Evolutionary conservation across 2,797 vertebrate genomes (phyloP), one percentile per base, ranked within the genome.

Genomic region (Pyrocephalus nanus): DNA sequence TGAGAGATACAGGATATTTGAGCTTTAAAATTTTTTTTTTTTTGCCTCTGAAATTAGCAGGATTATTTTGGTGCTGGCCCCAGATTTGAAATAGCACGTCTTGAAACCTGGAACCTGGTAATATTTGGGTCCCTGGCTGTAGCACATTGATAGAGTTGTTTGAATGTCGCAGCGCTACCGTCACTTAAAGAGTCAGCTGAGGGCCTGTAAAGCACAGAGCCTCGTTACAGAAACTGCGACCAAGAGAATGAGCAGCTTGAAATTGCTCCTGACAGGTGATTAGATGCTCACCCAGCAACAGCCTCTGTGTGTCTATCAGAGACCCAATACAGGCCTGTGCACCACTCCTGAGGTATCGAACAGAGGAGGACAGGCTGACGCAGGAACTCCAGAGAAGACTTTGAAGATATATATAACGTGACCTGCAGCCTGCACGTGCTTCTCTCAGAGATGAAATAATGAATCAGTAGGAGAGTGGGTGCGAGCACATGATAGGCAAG

Each of bases 51-150:
- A 95, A 96, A 87, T 91, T 76, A 96, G 93, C 64, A 79, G 26
- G 64, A 71, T 81, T 94, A 92, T 94, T 96, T 94, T 94, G 18
- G 80, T 90, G 61, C 64, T 73, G 91, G 71, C 48, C 86, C 29
- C 13, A 20, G 40, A 54, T 81, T 90, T 90, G 86, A 95, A 94
- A 96, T 54, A 93, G 91, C 60, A 48, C 0, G 3, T 64, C 74
- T 79, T 82, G 74, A 92, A 92, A 82, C 38, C 45, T 73, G 50
- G 73, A 40, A 62, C 58, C 36, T 51, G 76, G 36, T 27, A 86
- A 76, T 61, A 43, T 88, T 73, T 71, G 67, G 18, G 74, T 67
- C 22, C 45, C 67, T 32, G 62, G 12, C 54, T 83, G 19, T 19
- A 54, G 60, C 5, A 34, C 57, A 50, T 40, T 86, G 64, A 50